Conservation (phyloP, 2,888 invertebrate genomes). For the Aleiodes testaceus region DNA sequence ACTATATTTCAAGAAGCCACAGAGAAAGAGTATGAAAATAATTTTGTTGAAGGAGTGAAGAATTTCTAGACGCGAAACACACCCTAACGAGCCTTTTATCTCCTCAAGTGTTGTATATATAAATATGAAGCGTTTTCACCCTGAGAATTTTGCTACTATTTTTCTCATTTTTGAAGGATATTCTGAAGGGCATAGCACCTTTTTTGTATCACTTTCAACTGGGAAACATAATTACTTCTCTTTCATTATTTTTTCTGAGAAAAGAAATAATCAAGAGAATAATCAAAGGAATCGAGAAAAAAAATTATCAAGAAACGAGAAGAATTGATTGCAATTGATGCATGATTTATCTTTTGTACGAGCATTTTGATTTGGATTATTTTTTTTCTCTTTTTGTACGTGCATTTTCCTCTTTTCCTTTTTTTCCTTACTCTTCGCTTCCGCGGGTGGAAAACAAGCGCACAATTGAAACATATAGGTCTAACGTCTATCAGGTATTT, state of each 20-base stretch:
- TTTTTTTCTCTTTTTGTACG: conserved; percentile 8
- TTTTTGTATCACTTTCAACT: background rate
- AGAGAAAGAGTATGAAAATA: conserved; percentile 20
- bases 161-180: background rate
- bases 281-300: background rate
- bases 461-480: conserved; percentile 20
- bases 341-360: conserved; percentile 6
- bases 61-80: conserved; percentile 6
- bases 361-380: conserved; percentile 21
- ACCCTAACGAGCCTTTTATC: conserved; percentile 25
- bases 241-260: no score
- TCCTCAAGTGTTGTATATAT: conserved; percentile 15
- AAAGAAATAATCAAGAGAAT: background rate
- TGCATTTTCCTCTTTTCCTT: background rate
- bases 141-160: conserved; percentile 1
- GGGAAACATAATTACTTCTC: background rate
- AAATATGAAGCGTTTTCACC: conserved; percentile 6
- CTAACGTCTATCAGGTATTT: conserved; percentile 39
- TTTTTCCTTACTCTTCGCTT: background rate
- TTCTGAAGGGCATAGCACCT: background rate
- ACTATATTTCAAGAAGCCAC: background rate
- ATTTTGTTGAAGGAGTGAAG: background rate
- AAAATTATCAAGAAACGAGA: background rate
- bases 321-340: background rate
- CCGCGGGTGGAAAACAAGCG: background rate